phyloP scores from a whole-genome alignment of 2,797 vertebrate genomes.

The Remorina albescens region DNA sequence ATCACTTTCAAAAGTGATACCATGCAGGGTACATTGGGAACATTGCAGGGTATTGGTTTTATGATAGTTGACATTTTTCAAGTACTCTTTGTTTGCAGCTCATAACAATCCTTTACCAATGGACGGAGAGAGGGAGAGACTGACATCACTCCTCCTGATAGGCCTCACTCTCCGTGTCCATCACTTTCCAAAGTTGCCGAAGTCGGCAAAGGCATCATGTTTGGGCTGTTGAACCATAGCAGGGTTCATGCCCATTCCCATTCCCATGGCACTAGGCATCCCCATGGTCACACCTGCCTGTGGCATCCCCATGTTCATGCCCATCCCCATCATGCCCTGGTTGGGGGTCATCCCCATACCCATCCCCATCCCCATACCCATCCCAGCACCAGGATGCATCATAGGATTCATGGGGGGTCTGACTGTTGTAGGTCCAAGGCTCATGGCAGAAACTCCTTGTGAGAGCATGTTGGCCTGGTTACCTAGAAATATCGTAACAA shows the following conservation, averaged over 20 bases:
- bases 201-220: slow-evolving; percentile 98
- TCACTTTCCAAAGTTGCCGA: slow-evolving; percentile 99
- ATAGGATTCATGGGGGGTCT: slow-evolving; percentile 83
- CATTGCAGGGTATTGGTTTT: slow-evolving; percentile 73
- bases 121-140: slow-evolving; percentile 63
- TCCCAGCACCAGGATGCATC: slow-evolving; percentile 86
- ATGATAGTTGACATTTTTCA: slow-evolving; percentile 84
- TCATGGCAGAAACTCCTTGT: slow-evolving; percentile 93
- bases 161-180: slow-evolving; percentile 69
- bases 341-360: slow-evolving; percentile 76
- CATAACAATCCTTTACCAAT: slow-evolving; percentile 82
- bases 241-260: slow-evolving; percentile 84
- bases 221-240: slow-evolving; percentile 90
- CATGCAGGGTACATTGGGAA: no score
- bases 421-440: slow-evolving; percentile 85
- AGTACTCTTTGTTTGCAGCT: slow-evolving; percentile 88
- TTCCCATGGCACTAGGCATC: slow-evolving; percentile 85
- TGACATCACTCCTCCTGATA: slow-evolving; percentile 79
- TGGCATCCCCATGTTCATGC: slow-evolving; percentile 85
- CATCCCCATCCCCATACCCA: slow-evolving; percentile 86
- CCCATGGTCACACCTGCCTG: slow-evolving; percentile 82
- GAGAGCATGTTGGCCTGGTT: slow-evolving; percentile 90
- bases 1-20: slow-evolving; percentile 51
- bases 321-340: slow-evolving; percentile 82
- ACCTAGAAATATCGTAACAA: slow-evolving; percentile 78